A percentile compares a stretch with the other conserved stretches of the same genome.
Conservation (phyloP, 2,797 vertebrate genomes). For the Smutsia gigantea region DNA sequence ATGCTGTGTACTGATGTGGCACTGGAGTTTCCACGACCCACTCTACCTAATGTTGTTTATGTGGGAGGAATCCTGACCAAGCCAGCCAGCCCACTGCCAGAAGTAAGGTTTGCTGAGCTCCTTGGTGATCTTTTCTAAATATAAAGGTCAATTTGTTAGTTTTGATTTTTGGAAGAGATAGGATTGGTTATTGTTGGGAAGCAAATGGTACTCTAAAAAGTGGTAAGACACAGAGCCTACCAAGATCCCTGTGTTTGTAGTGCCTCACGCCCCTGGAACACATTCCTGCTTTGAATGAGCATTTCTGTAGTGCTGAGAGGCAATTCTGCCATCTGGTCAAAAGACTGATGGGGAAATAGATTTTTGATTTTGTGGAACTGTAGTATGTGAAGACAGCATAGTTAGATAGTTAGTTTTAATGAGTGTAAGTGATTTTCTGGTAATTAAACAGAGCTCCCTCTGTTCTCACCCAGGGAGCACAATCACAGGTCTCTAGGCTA, state of each 20-base stretch:
- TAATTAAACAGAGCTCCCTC: neutral
- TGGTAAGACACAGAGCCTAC: neutral
- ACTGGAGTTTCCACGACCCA: conserved; percentile 97
- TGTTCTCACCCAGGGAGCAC: neutral
- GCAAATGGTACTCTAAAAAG: neutral
- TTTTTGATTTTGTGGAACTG: neutral
- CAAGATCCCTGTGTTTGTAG: neutral
- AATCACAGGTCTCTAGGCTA: neutral
- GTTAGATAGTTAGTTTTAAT: neutral
- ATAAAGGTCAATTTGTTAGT: neutral
- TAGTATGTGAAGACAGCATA: neutral
- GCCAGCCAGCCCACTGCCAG: conserved; percentile 93
- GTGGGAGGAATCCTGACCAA: conserved; percentile 98
- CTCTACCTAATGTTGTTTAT: conserved; percentile 97
- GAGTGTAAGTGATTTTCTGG: conserved; percentile 2
- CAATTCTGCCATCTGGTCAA: fast-evolving
- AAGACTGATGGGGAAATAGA: neutral
- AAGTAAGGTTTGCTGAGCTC: conserved; percentile 92
- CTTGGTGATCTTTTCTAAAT: conserved; percentile 66
- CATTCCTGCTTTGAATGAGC: neutral
- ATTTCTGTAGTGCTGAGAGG: neutral
- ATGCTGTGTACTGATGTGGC: conserved; percentile 99
- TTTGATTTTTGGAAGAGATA: neutral
- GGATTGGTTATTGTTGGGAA: neutral
- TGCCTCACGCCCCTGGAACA: neutral